Conservation (phyloP, 2,888 invertebrate species). For the Thumatha senex region DNA sequence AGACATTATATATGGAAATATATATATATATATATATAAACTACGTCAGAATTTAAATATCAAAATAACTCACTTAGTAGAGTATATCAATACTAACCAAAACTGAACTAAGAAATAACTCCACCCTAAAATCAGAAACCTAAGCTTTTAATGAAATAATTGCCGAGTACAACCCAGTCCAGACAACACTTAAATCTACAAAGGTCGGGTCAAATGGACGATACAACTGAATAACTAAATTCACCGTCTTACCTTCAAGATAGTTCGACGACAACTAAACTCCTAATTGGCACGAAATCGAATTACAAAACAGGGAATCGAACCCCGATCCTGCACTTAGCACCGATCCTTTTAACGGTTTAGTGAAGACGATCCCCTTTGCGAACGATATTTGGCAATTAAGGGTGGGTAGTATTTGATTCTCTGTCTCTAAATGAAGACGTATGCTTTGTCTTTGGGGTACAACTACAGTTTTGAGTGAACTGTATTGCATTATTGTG, state of each 20-base stretch:
- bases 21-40: no score
- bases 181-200: constrained; percentile 38
- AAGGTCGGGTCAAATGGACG: constrained; percentile 49
- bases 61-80: no score
- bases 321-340: constrained; percentile 80
- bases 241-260: constrained; percentile 65
- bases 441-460: constrained; percentile 15
- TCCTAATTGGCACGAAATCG: constrained; percentile 79
- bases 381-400: constrained; percentile 78
- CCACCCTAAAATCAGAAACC: constrained; percentile 15
- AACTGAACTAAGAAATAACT: no score
- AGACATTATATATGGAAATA: no score
- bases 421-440: constrained; percentile 17
- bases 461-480: background rate
- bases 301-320: constrained; percentile 80
- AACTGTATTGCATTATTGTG: background rate
- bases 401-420: constrained; percentile 60
- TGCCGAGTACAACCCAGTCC: constrained; percentile 15
- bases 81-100: background rate
- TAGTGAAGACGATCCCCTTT: constrained; percentile 76
- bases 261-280: constrained; percentile 71
- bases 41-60: no score
- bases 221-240: constrained; percentile 44
- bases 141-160: constrained; percentile 31
- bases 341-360: constrained; percentile 81